These are phyloP conservation scores for Sphenodon punctatus DNA, from an alignment of 2,797 vertebrate species.

Conservation along the genomic window DNA sequence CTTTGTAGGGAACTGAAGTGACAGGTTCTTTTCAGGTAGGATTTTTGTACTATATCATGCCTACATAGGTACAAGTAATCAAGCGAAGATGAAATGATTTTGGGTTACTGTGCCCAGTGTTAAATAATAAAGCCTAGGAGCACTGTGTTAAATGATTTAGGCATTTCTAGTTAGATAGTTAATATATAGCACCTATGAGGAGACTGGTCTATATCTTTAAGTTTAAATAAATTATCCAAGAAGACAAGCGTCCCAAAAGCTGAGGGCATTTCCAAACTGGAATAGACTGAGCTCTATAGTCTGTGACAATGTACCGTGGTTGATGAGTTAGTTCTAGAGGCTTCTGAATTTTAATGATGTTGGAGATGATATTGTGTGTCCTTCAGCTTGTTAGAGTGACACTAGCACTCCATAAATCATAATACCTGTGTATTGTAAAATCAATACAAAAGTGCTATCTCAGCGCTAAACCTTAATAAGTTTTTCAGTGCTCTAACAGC, in stretches of 20 bases:
- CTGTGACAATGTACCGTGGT: conserved; percentile 90
- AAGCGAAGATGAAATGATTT: not conserved
- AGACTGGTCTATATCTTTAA: not conserved
- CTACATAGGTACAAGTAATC: not conserved
- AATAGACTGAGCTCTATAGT: conserved; percentile 74
- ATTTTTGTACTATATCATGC: not conserved
- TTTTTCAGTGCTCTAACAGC: conserved; percentile 94
- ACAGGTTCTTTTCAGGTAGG: fast-evolving
- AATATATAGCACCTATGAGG: not conserved
- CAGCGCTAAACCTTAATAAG: conserved; percentile 98
- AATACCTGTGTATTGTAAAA: conserved; percentile 99
- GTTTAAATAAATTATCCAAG: conserved; percentile 18
- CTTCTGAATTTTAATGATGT: conserved; percentile 99
- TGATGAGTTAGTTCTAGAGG: conserved; percentile 98
- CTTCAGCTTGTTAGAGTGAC: conserved; percentile 99
- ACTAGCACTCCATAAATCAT: conserved; percentile 99
- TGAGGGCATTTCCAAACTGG: conserved; percentile 60
- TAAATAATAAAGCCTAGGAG: not conserved
- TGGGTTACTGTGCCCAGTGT: not conserved
- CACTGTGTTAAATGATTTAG: not conserved
- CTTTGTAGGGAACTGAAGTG: no score
- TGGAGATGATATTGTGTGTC: conserved; percentile 99
- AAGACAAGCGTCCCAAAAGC: conserved; percentile 55
- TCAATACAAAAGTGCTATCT: conserved; percentile 99
- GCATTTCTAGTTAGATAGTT: not conserved